Conservation (phyloP, 2,888 invertebrate genomes). For the Leucoptera coffeella region DNA sequence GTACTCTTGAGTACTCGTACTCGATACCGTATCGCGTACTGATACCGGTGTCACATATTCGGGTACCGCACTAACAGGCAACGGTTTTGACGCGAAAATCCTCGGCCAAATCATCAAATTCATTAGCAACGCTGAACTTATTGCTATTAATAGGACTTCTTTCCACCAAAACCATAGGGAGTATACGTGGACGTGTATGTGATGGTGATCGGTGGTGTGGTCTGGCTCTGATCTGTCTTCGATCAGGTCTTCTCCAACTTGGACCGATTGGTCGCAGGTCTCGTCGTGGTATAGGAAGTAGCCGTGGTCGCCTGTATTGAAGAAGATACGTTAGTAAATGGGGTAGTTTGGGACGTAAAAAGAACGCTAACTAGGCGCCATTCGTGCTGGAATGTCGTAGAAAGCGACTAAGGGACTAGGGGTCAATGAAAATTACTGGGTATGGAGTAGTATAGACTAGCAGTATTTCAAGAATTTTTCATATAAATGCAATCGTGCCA, state of each 20-base stretch:
- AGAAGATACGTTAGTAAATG: neutral
- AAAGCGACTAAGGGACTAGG: too few relatives aligned
- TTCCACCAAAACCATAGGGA: constrained; percentile 79
- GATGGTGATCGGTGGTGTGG: constrained; percentile 29
- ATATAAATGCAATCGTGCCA: too few relatives aligned
- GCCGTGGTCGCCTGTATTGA: constrained; percentile 58
- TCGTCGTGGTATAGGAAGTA: constrained; percentile 66
- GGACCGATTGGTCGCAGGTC: constrained; percentile 38
- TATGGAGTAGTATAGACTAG: too few relatives aligned
- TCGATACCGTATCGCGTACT: too few relatives aligned
- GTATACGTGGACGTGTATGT: constrained; percentile 58
- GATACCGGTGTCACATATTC: too few relatives aligned
- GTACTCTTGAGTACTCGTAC: too few relatives aligned
- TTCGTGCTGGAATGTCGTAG: too few relatives aligned
- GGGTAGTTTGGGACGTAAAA: neutral
- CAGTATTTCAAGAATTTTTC: too few relatives aligned
- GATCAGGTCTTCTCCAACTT: constrained; percentile 19
- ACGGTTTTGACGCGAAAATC: constrained; percentile 21
- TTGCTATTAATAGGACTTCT: constrained; percentile 70
- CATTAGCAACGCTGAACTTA: constrained; percentile 65
- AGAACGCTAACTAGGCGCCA: too few relatives aligned
- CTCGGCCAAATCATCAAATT: constrained; percentile 61
- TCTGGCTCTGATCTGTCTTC: constrained; percentile 13
- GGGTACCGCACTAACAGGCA: too few relatives aligned
- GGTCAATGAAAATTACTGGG: too few relatives aligned